Evolutionary conservation across 2,888 invertebrate genomes (phyloP).

Genomic region (Phrixothrix hirtus): DNA sequence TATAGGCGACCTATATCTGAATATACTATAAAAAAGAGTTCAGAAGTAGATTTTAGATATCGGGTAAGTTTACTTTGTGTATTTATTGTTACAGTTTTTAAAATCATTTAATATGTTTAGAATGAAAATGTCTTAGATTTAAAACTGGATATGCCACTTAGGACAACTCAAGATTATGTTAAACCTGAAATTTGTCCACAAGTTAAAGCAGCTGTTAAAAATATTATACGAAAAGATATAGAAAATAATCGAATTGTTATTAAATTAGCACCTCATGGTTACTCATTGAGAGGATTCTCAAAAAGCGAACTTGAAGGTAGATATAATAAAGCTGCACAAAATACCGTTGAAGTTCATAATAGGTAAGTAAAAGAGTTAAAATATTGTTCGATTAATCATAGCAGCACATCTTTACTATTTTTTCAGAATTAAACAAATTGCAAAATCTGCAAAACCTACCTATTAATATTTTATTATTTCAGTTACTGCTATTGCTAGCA

Average conservation of each 20-base stretch:
- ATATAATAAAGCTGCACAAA: constrained; percentile 53
- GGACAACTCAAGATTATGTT: constrained; percentile 76
- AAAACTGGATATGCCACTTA: constrained; percentile 73
- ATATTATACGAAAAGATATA: constrained; percentile 59
- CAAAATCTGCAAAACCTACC: constrained; percentile 47
- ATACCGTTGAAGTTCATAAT: constrained; percentile 51
- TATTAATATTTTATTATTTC: too few species aligned
- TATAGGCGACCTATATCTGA: constrained; percentile 53
- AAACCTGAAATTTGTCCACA: constrained; percentile 73
- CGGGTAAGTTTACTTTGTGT: constrained; percentile 49
- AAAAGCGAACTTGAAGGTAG: constrained; percentile 54
- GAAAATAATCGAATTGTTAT: constrained; percentile 50
- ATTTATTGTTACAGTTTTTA: not conserved
- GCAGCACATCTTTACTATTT: not conserved
- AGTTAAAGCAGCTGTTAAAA: constrained; percentile 68
- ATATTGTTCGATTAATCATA: not conserved
- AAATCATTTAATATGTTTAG: constrained; percentile 36
- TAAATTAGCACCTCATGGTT: constrained; percentile 51
- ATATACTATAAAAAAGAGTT: constrained; percentile 45
- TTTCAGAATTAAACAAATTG: constrained; percentile 45
- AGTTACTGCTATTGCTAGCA: too few species aligned
- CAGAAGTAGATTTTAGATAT: constrained; percentile 42
- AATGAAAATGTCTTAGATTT: constrained; percentile 74
- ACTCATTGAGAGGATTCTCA: constrained; percentile 46
- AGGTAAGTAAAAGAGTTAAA: constrained; percentile 47